phyloP scores from a whole-genome alignment of 2,888 invertebrate genomes.

The Schizotus pectinicornis region DNA sequence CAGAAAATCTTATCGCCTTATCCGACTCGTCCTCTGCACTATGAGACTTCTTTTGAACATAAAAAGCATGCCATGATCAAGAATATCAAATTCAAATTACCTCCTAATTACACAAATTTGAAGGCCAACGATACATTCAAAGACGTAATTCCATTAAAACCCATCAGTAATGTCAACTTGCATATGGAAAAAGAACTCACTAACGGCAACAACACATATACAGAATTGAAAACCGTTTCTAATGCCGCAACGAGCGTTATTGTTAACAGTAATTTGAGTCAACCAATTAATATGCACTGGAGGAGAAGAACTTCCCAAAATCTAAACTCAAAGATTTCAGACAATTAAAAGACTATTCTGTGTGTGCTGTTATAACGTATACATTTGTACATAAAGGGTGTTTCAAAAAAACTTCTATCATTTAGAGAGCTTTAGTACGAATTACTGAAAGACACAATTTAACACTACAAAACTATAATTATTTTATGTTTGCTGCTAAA shows the following conservation, averaged over 20 bases:
- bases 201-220: conserved; percentile 32
- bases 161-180: conserved; percentile 17
- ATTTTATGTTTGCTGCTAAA: too few species aligned
- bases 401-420: too few species aligned
- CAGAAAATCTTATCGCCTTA: conserved; percentile 45
- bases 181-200: conserved; percentile 13
- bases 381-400: too few species aligned
- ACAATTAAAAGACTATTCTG: conserved; percentile 22
- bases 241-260: conserved; percentile 48
- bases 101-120: conserved; percentile 51
- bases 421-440: too few species aligned
- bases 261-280: conserved; percentile 44
- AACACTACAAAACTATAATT: too few species aligned
- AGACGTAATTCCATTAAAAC: conserved; percentile 31
- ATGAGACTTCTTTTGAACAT: conserved; percentile 54
- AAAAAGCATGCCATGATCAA: conserved; percentile 54
- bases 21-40: conserved; percentile 44
- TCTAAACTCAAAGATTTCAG: conserved; percentile 34
- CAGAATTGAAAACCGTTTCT: conserved; percentile 39
- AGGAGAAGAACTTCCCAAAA: conserved; percentile 58
- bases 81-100: conserved; percentile 59
- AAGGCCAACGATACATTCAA: conserved; percentile 31
- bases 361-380: too few species aligned
- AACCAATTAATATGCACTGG: conserved; percentile 59
- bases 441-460: too few species aligned